These are phyloP conservation scores for Drosophila setosimentum DNA, from an alignment of 2,888 invertebrate genomes.

Conservation along the genomic window DNA sequence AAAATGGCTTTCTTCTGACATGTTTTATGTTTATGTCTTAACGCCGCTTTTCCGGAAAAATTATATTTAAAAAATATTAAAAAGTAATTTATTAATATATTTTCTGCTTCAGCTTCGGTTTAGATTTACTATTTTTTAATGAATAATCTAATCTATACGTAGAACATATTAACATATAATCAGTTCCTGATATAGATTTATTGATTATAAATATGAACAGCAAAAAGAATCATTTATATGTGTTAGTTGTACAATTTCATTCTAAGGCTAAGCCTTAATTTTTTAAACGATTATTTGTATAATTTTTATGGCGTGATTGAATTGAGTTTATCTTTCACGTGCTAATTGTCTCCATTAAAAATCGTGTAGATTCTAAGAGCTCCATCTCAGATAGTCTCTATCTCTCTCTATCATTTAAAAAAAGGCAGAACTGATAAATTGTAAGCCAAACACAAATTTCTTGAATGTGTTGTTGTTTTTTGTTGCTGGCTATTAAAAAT, in stretches of 20 bases:
- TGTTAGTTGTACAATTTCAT: neutral
- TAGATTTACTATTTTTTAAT: neutral
- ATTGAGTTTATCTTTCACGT: slow-evolving; percentile 1
- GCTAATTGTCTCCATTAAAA: slow-evolving; percentile 3
- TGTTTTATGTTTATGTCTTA: neutral
- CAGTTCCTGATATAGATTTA: neutral
- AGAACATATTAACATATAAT: neutral
- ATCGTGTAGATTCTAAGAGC: neutral
- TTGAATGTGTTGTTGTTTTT: slow-evolving; percentile 17
- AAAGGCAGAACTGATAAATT: slow-evolving; percentile 22
- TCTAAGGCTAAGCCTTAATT: neutral
- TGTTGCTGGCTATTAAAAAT: slow-evolving; percentile 69
- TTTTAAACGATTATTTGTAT: neutral
- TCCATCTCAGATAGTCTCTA: neutral
- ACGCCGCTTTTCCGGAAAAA: neutral
- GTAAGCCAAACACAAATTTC: slow-evolving; percentile 40
- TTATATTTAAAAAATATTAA: neutral
- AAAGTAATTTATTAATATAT: neutral
- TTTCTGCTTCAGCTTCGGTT: neutral
- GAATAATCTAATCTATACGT: neutral
- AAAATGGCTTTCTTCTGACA: neutral
- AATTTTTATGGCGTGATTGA: slow-evolving; percentile 4
- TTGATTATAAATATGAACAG: neutral
- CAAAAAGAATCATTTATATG: neutral
- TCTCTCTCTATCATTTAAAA: neutral